phyloP scores from a whole-genome alignment of 2,113 vertebrate genomes.

The Sterrhoptilus dennistouni region DNA sequence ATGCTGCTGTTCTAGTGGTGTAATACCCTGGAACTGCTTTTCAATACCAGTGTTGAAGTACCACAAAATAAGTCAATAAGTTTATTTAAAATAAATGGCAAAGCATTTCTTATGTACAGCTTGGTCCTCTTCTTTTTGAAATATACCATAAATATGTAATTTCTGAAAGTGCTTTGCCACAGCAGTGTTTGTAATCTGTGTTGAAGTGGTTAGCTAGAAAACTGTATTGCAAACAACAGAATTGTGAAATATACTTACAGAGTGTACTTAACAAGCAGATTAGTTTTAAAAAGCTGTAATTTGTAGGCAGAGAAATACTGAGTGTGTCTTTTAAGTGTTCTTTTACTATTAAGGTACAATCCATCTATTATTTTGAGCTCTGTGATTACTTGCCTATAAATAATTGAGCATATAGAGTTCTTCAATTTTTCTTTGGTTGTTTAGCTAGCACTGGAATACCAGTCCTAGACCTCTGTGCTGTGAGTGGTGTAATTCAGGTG shows the following conservation, averaged over 20 bases:
- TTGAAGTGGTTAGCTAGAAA: slow-evolving; percentile 1
- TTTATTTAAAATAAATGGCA: background rate
- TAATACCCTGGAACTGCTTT: background rate
- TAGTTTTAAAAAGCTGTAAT: background rate
- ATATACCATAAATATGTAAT: slow-evolving; percentile 1
- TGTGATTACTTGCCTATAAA: background rate
- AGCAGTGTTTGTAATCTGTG: background rate
- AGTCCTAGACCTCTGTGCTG: background rate
- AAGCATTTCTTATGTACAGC: background rate
- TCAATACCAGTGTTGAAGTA: background rate
- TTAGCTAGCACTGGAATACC: background rate
- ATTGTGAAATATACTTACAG: background rate
- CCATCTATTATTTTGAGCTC: background rate
- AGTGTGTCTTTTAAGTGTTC: background rate
- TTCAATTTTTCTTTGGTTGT: background rate
- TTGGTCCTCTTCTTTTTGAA: slow-evolving; percentile 1
- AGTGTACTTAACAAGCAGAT: background rate
- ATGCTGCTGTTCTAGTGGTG: background rate
- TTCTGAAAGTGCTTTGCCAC: background rate
- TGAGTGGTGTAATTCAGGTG: background rate
- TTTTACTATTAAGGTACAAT: background rate
- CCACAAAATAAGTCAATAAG: background rate
- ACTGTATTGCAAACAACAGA: background rate
- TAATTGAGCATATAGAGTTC: background rate
- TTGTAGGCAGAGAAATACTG: background rate